Evolutionary conservation across 2,888 invertebrate species (phyloP).

Genomic region (Sesamia inferens): DNA sequence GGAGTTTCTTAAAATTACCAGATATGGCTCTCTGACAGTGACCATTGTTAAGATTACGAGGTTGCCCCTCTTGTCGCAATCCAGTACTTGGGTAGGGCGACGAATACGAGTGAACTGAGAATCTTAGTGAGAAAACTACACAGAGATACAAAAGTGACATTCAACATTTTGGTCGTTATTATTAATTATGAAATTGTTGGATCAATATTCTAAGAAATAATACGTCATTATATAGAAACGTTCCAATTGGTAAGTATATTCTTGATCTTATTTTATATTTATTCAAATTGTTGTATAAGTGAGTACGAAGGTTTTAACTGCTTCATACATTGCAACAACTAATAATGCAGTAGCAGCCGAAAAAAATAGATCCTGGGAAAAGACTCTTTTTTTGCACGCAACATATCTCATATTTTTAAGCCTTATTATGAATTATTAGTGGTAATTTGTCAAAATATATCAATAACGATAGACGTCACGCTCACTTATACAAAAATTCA

Average conservation of each 20-base stretch:
- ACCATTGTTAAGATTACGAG: no score
- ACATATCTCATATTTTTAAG: neutral
- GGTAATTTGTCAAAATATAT: slow-evolving; percentile 49
- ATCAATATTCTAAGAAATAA: slow-evolving; percentile 43
- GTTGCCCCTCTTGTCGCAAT: neutral
- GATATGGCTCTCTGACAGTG: no score
- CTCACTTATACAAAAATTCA: slow-evolving; percentile 69
- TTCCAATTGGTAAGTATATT: slow-evolving; percentile 47
- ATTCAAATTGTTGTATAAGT: slow-evolving; percentile 60
- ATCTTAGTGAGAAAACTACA: slow-evolving; percentile 48
- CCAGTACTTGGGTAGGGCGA: neutral
- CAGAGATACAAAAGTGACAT: slow-evolving; percentile 63
- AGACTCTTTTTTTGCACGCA: neutral
- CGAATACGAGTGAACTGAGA: slow-evolving; percentile 44
- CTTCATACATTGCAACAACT: slow-evolving; percentile 4
- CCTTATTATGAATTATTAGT: slow-evolving; percentile 28
- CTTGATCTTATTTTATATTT: slow-evolving; percentile 53
- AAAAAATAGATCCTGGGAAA: neutral
- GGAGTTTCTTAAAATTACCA: no score
- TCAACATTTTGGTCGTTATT: slow-evolving; percentile 63
- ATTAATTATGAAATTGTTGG: slow-evolving; percentile 53
- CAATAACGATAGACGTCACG: slow-evolving; percentile 34
- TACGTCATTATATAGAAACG: slow-evolving; percentile 42
- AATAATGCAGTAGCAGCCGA: neutral
- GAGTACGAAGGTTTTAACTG: slow-evolving; percentile 33